phyloP scores from a whole-genome alignment of 2,797 vertebrate species.

The Acridotheres tristis region DNA sequence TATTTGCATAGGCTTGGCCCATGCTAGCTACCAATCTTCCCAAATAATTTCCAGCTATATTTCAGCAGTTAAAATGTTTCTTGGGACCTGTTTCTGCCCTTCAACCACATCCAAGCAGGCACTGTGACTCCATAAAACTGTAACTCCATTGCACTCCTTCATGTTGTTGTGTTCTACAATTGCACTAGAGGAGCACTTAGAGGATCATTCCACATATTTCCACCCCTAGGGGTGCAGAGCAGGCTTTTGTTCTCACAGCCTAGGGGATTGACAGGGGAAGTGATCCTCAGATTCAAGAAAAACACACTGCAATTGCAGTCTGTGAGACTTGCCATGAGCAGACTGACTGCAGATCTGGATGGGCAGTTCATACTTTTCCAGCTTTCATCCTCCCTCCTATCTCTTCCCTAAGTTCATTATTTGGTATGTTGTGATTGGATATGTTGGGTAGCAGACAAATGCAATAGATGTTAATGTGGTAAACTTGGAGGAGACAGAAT shows the following conservation, averaged over 20 bases:
- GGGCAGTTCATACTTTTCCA: background rate
- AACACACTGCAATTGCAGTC: background rate
- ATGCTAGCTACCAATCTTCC: background rate
- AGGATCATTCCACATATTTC: background rate
- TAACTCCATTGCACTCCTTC: background rate
- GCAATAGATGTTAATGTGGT: background rate
- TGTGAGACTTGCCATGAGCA: background rate
- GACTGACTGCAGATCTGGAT: background rate
- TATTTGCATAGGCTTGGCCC: background rate
- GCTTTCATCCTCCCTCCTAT: background rate
- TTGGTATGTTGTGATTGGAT: background rate
- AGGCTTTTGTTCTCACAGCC: background rate
- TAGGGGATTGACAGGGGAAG: background rate
- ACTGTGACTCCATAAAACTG: background rate
- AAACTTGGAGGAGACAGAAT: background rate
- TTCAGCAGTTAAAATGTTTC: background rate
- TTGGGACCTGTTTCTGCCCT: background rate
- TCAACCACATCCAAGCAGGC: background rate
- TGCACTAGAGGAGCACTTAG: background rate
- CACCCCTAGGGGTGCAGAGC: background rate
- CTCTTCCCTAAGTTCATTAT: background rate
- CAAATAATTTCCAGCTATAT: background rate
- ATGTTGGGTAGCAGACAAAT: accelerated
- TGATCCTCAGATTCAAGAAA: background rate
- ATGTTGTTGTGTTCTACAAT: background rate